These are phyloP conservation scores for Arctocebus calabarensis DNA, from an alignment of 2,797 vertebrate genomes.

Conservation along the genomic window DNA sequence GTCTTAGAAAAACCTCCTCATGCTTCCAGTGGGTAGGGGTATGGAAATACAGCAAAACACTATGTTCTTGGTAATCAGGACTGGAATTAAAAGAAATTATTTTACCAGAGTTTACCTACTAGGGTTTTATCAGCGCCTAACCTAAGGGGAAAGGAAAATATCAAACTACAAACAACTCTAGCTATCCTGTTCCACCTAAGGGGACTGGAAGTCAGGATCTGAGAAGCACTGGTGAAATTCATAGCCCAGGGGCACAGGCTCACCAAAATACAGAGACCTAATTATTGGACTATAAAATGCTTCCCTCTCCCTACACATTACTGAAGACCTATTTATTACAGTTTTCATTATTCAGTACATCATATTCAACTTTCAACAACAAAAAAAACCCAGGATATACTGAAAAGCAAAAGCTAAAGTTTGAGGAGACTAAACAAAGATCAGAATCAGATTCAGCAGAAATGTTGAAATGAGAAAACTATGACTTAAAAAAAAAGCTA, in stretches of 20 bases:
- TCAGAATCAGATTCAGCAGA: background rate
- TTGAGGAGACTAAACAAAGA: background rate
- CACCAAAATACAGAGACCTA: background rate
- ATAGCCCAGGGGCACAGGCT: background rate
- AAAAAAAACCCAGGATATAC: background rate
- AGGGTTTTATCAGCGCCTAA: background rate
- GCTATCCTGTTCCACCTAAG: background rate
- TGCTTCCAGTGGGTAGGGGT: background rate
- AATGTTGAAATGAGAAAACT: background rate
- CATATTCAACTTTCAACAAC: background rate
- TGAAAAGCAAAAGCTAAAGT: background rate
- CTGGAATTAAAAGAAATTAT: background rate
- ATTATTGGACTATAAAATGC: background rate
- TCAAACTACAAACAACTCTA: too few species aligned
- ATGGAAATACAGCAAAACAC: background rate
- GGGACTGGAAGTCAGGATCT: accelerated
- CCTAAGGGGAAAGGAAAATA: background rate
- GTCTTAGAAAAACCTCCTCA: background rate
- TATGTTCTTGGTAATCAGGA: background rate
- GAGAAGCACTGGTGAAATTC: background rate
- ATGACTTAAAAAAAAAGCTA: background rate
- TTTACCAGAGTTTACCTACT: background rate
- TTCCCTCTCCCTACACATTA: background rate
- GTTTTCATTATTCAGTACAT: background rate
- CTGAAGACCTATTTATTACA: background rate